Evolutionary conservation across 2,888 invertebrate species (phyloP), one percentile per base, ranked within the genome.

Genomic region (Synergus umbraculus): DNA sequence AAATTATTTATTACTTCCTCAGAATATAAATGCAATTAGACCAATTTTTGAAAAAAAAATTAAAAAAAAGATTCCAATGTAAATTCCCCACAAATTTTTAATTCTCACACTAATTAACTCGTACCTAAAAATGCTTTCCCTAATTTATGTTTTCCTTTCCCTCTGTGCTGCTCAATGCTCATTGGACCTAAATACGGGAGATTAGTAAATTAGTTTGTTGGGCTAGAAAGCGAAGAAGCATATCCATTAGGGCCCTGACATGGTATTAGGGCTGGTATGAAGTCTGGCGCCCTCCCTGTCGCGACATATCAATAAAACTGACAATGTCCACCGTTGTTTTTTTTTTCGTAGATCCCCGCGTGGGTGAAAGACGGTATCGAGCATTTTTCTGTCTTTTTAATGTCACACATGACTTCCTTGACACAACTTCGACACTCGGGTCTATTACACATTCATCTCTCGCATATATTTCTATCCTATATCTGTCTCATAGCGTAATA

Each of bases 291-390:
- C 83, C 83, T 84, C 77, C 66, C 83, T 86, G 85, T 84, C 87
- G 84, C 87, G 83, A 87, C 85, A 85, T 87, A 87, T 88, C 88
- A 86, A 88, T 88, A 87, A 88, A 89, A 85, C 86, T 78, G 54
- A 69, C 76, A 18, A 63, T 67, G 63, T 78, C 79, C 80, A 58
- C 67, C 78, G 63, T 76, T 37, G 73, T 79, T 81, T 79, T 67
- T 76, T 73, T 82, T 79, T 79, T 83, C 81, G 4, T 58, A 18
- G 18, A 58, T 18, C 10, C 9, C 18, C 10, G 10, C 58, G 9
- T 18, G 4, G 18, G 18, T 9, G 58, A 18, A 58, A 15, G 10
- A 58, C n/a, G n/a, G 8, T 8, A 54, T n/a, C n/a, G 8, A 54
- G 7, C 9, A 8, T n/a, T 13, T 54, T 54, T 54, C 5, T n/a